A percentile compares a stretch with the other conserved stretches of the same genome.
These are phyloP conservation scores for Diadegma fenestrale DNA, from an alignment of 2,888 invertebrate genomes.

Conservation along the genomic window DNA sequence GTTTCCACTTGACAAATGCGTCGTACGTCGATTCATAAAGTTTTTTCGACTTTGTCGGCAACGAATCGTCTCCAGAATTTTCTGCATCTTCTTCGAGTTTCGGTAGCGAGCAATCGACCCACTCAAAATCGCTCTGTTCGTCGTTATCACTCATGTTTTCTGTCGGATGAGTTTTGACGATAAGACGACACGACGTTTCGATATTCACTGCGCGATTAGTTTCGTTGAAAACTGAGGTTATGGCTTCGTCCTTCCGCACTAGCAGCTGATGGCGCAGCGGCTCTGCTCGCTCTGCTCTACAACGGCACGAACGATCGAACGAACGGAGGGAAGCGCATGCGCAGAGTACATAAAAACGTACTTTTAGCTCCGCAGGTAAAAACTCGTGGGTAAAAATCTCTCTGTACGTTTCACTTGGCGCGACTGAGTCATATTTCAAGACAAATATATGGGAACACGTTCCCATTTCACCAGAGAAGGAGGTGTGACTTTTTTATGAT, in stretches of 20 bases:
- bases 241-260: neutral
- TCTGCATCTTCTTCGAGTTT: constrained; percentile 9
- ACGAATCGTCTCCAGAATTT: neutral
- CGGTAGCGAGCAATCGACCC: no score
- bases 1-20: constrained; percentile 34
- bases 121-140: no score
- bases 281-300: neutral
- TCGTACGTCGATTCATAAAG: constrained; percentile 35
- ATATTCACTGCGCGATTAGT: no score
- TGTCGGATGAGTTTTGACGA: neutral
- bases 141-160: constrained; percentile 12
- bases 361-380: neutral
- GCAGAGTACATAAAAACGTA: neutral
- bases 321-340: neutral
- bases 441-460: no score
- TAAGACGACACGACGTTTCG: neutral
- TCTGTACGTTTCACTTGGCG: no score
- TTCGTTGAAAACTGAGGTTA: neutral
- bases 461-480: no score
- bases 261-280: no score
- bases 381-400: no score
- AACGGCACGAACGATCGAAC: neutral
- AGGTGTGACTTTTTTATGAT: no score
- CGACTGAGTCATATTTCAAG: no score
- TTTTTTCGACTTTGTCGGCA: constrained; percentile 17